Base-by-base conservation (phyloP, 53 echinoderm and acorn worm genomes). In the Holothuria leucospilota region DNA sequence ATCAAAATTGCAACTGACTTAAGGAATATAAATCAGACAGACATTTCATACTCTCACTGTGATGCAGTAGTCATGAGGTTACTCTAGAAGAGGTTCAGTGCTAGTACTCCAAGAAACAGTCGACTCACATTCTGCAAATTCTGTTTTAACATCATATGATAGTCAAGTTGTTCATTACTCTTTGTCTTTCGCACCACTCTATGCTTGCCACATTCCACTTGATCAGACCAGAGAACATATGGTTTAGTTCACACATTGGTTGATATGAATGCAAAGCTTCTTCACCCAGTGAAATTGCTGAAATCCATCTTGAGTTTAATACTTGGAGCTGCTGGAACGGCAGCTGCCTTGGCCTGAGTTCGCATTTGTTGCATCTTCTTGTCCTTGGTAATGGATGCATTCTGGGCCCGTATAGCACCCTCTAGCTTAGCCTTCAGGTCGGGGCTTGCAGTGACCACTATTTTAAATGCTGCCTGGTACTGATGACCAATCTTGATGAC, bases 281-380 rank as follows among this genome's bases (percentile, higher is more conserved):
- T 15, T 80, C 61, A 96, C 51, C 97, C 97, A 29, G 93, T 96
- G 86, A 96, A 96, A 59, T 96, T 96, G 52, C 94, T 94, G 88
- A 96, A 96, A 87, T 96, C 91, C 91, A 89, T 96, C 82, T 94
- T 96, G 24, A 96, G 90, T 74, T 96, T 96, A 75, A 96, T 96
- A 72, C 93, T 93, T 29, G 97, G 97, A 13, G 92, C 91, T 51
- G 93, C 86, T 4, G 94, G 92, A 6, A 77, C 64, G 16, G 82
- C 70, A 12, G 68, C 29, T 56, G 61, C 68, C 21, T 75, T 28
- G 21, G 85, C 51, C 59, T 87, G 87, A 28, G 59, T 63, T 20
- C 52, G 78, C 20, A 79, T 81, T 70, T 90, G 90, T 20, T 70
- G 62, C 21, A 61, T 21, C 75, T 86, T 70, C 68, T 86, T 82